These are phyloP conservation scores for Ceratitis capitata DNA, from an alignment of 1,140 invertebrate species.

Conservation along the genomic window DNA sequence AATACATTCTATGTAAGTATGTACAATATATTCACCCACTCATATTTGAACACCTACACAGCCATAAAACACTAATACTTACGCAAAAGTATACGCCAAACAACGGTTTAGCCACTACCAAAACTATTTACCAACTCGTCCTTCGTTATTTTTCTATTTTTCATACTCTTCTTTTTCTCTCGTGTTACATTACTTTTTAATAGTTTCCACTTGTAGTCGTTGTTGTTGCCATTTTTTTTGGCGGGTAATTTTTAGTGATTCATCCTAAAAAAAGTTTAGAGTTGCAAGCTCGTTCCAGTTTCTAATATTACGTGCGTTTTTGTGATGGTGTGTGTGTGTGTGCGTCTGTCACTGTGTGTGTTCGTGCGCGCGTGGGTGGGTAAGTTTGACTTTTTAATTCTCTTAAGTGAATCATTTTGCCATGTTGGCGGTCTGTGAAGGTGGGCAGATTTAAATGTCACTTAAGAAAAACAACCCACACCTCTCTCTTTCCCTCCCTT, in stretches of 20 bases:
- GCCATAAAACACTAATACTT: background rate
- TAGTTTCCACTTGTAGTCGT: background rate
- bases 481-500: too few relatives aligned
- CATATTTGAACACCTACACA: background rate
- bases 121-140: background rate
- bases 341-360: background rate
- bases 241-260: background rate
- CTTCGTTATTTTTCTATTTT: background rate
- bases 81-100: background rate
- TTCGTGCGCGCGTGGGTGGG: background rate
- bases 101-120: background rate
- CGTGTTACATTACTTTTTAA: background rate
- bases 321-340: background rate
- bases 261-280: slow-evolving; percentile 18
- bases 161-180: background rate
- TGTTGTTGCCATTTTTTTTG: background rate
- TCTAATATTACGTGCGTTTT: background rate
- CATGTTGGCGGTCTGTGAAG: background rate
- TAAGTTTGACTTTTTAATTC: background rate
- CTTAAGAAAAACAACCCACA: background rate
- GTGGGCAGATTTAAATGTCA: background rate
- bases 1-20: background rate
- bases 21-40: background rate
- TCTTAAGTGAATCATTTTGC: background rate
- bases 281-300: background rate